Base-by-base conservation (phyloP, 2,113 vertebrate genomes). In the Uria lomvia region DNA sequence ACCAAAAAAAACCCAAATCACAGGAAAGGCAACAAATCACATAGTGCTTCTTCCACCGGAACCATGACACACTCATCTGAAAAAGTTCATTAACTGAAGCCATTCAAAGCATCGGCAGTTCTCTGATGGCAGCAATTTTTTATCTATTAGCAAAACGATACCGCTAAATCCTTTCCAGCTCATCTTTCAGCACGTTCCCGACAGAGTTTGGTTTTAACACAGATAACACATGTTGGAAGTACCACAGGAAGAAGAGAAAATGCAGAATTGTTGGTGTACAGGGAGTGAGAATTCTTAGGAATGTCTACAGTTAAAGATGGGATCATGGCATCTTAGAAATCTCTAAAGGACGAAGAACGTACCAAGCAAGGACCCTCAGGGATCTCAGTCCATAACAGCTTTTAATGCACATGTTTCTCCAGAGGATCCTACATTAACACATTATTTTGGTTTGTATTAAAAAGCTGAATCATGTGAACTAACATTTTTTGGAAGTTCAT, bases 41-140 rank as follows among this genome's bases (percentile, higher is more conserved):
- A 82, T 1, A 43, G 26, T 22, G 14, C 26, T 86, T 84, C 36
- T 72, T 87, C 43, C 36, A 75, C 30, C 1, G 0, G 26, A 74
- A 63, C 62, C 21, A 34, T 2, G n/a, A 87, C 34, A 50, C 11
- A 71, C 15, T 49, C 12, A 63, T 43, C 52, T 59, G 36, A 63
- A 89, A 90, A 60, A 21, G 47, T 79, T 93, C 65, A 82, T 53
- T 87, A 96, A 70, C 91, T 55, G 23, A 84, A 92, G 42, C 7
- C 12, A 74, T 77, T 80, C 53, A 68, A 87, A 87, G 70, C 27
- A 70, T 23, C 7, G 13, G 32, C 36, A 63, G 12, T 43, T 89
- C 34, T 71, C 38, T 72, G 34, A 89, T 21, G 15, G 34, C n/a
- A 94, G 34, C n/a, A 55, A 8, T 59, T 59, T 84, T 84, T 91